Percentiles rank a stretch among this genome's conserved stretches.
phyloP scores from a whole-genome alignment of 1,140 invertebrate species.

The Adoxophyes honmai region DNA sequence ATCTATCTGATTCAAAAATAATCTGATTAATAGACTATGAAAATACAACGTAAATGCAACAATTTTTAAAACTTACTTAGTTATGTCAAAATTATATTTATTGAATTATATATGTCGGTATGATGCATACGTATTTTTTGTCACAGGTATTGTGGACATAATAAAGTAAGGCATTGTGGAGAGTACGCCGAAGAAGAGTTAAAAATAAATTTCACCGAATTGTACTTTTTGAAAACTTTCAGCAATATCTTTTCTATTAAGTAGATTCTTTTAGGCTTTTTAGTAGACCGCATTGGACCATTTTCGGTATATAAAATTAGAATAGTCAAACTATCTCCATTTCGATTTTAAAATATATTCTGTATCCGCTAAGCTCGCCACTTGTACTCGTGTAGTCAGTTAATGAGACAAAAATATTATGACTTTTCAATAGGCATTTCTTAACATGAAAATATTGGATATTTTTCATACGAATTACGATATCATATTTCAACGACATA shows the following conservation, averaged over 20 bases:
- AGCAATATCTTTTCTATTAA: too few relatives aligned
- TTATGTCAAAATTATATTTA: background rate
- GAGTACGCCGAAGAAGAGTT: too few relatives aligned
- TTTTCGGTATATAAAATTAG: background rate
- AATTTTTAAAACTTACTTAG: conserved; percentile 5
- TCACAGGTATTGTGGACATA: too few relatives aligned
- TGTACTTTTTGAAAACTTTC: too few relatives aligned
- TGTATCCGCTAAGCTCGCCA: conserved; percentile 40
- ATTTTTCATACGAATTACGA: background rate
- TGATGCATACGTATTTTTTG: too few relatives aligned
- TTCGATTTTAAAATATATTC: conserved; percentile 27
- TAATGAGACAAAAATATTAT: conserved; percentile 34
- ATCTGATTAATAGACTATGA: conserved; percentile 12
- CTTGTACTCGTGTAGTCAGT: conserved; percentile 37
- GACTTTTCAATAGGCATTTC: background rate
- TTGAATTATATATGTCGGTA: too few relatives aligned
- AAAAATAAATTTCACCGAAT: too few relatives aligned
- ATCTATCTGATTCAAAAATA: background rate
- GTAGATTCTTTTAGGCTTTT: too few relatives aligned
- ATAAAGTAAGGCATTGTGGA: too few relatives aligned
- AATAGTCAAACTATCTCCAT: conserved; percentile 29
- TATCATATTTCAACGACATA: too few relatives aligned
- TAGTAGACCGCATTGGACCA: too few relatives aligned
- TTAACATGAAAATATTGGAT: background rate
- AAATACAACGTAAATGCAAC: conserved; percentile 14